Evolutionary conservation across 2,797 vertebrate species (phyloP).

Genomic region (Brotogeris chrysoptera): DNA sequence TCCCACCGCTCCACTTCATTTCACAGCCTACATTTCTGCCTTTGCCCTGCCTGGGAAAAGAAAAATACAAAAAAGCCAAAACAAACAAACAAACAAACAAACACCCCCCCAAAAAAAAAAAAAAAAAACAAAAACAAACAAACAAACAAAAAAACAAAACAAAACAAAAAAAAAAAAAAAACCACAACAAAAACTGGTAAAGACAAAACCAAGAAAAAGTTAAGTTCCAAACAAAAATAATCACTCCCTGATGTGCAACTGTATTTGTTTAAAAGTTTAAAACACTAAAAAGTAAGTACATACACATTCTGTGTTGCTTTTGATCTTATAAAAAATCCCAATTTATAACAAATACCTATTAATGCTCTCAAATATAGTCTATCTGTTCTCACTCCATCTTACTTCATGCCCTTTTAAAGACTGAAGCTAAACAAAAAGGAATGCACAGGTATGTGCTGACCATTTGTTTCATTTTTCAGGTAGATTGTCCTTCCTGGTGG

Average conservation of each 20-base stretch:
- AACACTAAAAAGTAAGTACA: not conserved
- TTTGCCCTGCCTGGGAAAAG: not conserved
- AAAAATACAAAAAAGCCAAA: too few species aligned
- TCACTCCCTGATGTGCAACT: not conserved
- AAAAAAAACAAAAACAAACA: too few species aligned
- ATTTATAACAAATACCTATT: not conserved
- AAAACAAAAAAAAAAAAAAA: too few species aligned
- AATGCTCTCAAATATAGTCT: not conserved
- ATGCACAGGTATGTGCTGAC: not conserved
- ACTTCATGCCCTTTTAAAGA: not conserved
- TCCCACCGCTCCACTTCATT: not conserved
- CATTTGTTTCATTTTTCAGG: not conserved
- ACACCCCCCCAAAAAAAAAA: too few species aligned
- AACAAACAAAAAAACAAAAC: too few species aligned
- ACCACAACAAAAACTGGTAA: not conserved
- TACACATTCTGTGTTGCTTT: not conserved
- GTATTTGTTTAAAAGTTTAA: not conserved
- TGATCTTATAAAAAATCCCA: not conserved
- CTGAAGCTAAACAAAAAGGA: not conserved
- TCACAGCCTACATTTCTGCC: not conserved
- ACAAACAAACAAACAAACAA: too few species aligned
- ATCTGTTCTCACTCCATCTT: not conserved
- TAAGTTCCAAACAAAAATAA: not conserved
- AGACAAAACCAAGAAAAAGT: not conserved
- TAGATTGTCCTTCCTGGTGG: not conserved